Percentiles rank a stretch among this genome's conserved stretches.
These are phyloP conservation scores for Scaeva pyrastri DNA, from an alignment of 2,888 invertebrate species.

Conservation along the genomic window DNA sequence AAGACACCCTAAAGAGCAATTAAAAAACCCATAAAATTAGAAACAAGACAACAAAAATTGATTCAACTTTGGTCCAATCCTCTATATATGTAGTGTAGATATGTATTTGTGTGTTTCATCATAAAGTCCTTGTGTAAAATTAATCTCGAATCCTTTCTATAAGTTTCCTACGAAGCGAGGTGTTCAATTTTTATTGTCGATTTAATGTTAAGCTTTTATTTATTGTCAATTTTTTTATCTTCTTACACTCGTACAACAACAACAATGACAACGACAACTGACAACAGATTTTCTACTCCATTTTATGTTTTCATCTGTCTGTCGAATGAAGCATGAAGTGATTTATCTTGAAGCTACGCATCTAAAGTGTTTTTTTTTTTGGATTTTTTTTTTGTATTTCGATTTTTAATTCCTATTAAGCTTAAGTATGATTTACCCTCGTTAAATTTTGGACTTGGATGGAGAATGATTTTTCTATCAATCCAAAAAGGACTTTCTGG, in stretches of 20 bases:
- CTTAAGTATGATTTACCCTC: neutral
- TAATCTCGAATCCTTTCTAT: neutral
- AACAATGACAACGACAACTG: no score
- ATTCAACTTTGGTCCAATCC: neutral
- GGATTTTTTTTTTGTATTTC: neutral
- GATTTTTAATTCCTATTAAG: neutral
- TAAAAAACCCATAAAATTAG: no score
- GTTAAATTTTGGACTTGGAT: neutral
- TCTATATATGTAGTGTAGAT: no score
- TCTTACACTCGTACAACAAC: no score
- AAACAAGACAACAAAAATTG: neutral
- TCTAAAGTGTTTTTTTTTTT: no score
- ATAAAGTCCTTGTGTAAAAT: slow-evolving; percentile 2
- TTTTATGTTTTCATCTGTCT: slow-evolving; percentile 1
- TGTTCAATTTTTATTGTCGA: neutral
- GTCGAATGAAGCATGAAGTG: neutral
- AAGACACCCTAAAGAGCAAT: no score
- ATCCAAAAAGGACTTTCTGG: neutral
- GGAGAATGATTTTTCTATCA: neutral
- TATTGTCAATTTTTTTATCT: neutral
- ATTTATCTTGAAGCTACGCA: neutral
- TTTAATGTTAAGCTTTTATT: slow-evolving; percentile 27
- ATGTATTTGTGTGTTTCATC: neutral
- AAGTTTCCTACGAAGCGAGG: neutral
- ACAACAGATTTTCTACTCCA: slow-evolving; percentile 1